Conservation (phyloP, 2,888 invertebrate genomes). For the Neoaliturus tenellus region DNA sequence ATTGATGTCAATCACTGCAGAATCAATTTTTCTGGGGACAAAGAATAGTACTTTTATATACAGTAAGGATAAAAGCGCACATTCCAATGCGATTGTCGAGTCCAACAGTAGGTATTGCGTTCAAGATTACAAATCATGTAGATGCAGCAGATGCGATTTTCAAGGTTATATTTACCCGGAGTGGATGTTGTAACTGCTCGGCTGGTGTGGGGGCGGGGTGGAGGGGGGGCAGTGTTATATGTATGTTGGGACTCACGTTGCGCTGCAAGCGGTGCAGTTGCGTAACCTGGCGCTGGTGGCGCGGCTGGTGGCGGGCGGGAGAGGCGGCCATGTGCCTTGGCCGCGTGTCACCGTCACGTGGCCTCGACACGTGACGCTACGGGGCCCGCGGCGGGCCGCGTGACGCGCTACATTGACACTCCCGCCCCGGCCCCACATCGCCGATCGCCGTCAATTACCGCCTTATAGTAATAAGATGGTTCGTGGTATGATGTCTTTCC, state of each 20-base stretch:
- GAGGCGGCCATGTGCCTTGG: background rate
- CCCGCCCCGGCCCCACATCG: background rate
- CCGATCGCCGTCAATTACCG: too few relatives aligned
- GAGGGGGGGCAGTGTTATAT: background rate
- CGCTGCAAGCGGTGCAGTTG: background rate
- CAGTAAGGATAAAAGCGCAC: too few relatives aligned
- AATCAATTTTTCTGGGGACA: too few relatives aligned
- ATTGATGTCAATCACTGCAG: too few relatives aligned
- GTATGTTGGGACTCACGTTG: constrained; percentile 1
- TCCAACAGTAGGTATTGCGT: too few relatives aligned
- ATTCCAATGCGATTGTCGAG: too few relatives aligned
- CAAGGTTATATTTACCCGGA: too few relatives aligned
- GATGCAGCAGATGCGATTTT: too few relatives aligned
- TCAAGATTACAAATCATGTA: background rate
- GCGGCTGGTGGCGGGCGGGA: background rate
- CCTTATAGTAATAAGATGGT: too few relatives aligned
- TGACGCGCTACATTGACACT: background rate
- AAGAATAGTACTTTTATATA: too few relatives aligned
- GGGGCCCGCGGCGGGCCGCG: background rate
- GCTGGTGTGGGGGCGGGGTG: background rate
- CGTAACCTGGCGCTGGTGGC: background rate
- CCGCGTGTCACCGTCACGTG: constrained; percentile 15
- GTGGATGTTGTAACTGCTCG: too few relatives aligned
- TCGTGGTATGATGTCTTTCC: too few relatives aligned
- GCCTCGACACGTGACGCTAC: background rate